Percentiles rank a stretch among this genome's conserved stretches.
Evolutionary conservation across 1,140 invertebrate genomes (phyloP).

Genomic region (Drosophila hydei): DNA sequence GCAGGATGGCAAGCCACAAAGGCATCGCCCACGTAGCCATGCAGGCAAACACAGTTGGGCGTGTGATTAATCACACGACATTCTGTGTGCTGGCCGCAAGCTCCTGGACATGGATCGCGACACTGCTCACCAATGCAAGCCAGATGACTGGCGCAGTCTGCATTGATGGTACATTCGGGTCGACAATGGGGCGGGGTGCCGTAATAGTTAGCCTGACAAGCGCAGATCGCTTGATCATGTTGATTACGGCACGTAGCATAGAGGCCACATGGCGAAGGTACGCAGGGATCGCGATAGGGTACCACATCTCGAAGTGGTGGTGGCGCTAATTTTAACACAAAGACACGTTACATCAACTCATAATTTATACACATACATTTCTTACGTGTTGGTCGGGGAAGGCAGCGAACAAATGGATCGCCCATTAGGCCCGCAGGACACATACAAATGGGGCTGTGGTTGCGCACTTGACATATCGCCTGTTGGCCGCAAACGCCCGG

Average conservation of each 20-base stretch:
- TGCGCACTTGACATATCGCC: constrained; percentile 90
- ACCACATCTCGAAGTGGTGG: constrained; percentile 73
- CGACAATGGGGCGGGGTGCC: constrained; percentile 91
- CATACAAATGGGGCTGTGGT: constrained; percentile 90
- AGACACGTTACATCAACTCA: constrained; percentile 9
- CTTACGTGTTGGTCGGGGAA: constrained; percentile 86
- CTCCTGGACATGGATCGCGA: constrained; percentile 89
- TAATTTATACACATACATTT: neutral
- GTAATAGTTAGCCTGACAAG: constrained; percentile 89
- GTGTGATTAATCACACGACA: constrained; percentile 93
- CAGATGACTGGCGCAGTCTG: constrained; percentile 89
- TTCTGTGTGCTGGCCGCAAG: constrained; percentile 91
- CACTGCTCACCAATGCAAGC: constrained; percentile 89
- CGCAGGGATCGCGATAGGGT: constrained; percentile 85
- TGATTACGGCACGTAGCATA: constrained; percentile 90
- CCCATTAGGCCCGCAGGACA: constrained; percentile 90
- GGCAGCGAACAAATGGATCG: constrained; percentile 86
- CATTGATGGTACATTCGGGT: constrained; percentile 90
- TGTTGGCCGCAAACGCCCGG: constrained; percentile 90
- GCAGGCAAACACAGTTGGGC: constrained; percentile 90
- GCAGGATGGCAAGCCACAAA: constrained; percentile 87
- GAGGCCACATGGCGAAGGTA: constrained; percentile 91
- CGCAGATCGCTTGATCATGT: constrained; percentile 89
- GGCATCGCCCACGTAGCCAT: constrained; percentile 91
- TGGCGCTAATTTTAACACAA: constrained; percentile 38